A percentile compares a stretch with the other conserved stretches of the same genome.
These are phyloP conservation scores for Athene cunicularia DNA, from an alignment of 2,113 vertebrate genomes.

Conservation along the genomic window DNA sequence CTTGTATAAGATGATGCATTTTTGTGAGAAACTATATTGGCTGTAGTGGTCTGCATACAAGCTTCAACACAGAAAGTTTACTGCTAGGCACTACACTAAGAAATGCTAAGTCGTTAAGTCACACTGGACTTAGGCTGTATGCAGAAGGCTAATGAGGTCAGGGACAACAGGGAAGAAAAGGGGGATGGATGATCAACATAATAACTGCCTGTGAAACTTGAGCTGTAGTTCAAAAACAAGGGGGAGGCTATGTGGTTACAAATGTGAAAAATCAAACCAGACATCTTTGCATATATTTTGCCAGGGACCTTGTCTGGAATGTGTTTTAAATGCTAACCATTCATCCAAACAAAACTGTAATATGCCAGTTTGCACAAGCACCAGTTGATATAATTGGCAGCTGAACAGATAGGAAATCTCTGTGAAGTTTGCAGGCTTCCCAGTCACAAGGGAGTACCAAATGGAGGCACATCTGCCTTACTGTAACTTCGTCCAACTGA, in stretches of 20 bases:
- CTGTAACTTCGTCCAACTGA: neutral
- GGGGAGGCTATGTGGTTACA: neutral
- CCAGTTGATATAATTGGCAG: neutral
- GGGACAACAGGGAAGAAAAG: neutral
- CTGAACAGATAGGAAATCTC: neutral
- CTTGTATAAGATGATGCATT: neutral
- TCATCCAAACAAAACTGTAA: neutral
- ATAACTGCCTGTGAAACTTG: neutral
- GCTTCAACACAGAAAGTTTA: neutral
- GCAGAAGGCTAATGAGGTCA: neutral
- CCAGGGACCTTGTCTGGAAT: neutral
- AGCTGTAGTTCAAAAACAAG: neutral
- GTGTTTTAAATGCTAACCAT: neutral
- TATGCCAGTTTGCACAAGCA: neutral
- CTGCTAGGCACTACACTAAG: neutral
- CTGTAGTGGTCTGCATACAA: neutral
- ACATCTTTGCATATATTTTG: neutral
- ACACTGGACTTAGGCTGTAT: neutral
- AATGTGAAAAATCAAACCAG: neutral
- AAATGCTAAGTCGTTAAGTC: neutral
- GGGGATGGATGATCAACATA: neutral
- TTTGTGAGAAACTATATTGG: neutral
- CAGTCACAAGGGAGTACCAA: neutral
- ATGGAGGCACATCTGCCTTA: neutral
- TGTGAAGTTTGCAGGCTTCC: neutral